Conservation (phyloP, 1,140 invertebrate species). For the Cephus cinctus region DNA sequence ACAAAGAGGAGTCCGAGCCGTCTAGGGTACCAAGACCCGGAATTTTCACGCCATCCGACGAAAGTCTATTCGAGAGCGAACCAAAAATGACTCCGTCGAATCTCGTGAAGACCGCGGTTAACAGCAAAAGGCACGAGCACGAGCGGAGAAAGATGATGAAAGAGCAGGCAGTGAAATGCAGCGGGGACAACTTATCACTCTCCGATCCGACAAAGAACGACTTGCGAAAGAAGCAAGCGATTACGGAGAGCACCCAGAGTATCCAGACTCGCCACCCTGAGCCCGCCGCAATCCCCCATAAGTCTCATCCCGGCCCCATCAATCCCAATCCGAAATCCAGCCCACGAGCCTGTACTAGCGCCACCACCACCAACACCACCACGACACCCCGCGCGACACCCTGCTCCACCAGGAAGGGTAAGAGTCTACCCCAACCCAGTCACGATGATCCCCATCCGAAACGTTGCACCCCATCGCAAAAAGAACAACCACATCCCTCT, state of each 20-base stretch:
- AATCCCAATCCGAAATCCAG: slow-evolving; percentile 47
- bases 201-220: slow-evolving; percentile 8
- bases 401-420: slow-evolving; percentile 59
- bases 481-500: slow-evolving; percentile 31
- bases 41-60: slow-evolving; percentile 40
- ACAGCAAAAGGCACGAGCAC: slow-evolving; percentile 62
- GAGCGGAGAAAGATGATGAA: slow-evolving; percentile 46
- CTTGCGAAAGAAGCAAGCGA: slow-evolving; percentile 23
- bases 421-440: slow-evolving; percentile 54
- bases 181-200: slow-evolving; percentile 8
- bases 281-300: slow-evolving; percentile 25
- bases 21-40: slow-evolving; percentile 36
- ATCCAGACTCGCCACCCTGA: slow-evolving; percentile 45
- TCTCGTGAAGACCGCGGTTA: slow-evolving; percentile 66
- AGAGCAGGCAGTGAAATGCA: slow-evolving; percentile 18
- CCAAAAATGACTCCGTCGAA: slow-evolving; percentile 62
- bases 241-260: slow-evolving; percentile 31
- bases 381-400: slow-evolving; percentile 58
- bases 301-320: slow-evolving; percentile 17
- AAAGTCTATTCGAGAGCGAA: slow-evolving; percentile 30
- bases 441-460: slow-evolving; percentile 30
- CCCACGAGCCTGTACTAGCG: slow-evolving; percentile 56
- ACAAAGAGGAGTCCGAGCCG: not conserved
- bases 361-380: slow-evolving; percentile 56
- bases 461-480: slow-evolving; percentile 36